Base-by-base conservation (phyloP, 2,888 invertebrate genomes). In the Drosophila seclusa region DNA sequence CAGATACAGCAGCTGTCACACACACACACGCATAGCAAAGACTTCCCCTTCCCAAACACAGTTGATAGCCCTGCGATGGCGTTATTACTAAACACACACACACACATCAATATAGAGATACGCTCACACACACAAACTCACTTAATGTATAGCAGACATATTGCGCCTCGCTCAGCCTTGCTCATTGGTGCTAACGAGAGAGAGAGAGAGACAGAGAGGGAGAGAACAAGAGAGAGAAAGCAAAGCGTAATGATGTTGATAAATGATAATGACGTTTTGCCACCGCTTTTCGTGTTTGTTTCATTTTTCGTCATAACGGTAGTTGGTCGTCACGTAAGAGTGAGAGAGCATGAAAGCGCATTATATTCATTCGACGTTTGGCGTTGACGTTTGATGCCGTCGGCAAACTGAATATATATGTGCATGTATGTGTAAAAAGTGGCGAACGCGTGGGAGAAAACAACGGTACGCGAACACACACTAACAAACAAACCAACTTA, bases 291-390 rank as follows among this genome's bases (percentile, higher is more conserved):
- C 63, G 60, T 40, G 11, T 70, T 48, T 67, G 66, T 64, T 62
- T 73, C 64, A 62, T 69, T 80, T 73, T 50, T 63, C 60, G 54
- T 63, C 68, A 80, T 68, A 77, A 73, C 86, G 71, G 76, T 80
- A 89, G 85, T 86, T 83, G 78, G 40, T 42, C 32, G 67, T 62
- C 57, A 65, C 53, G 79, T 68, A 75, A 85, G 73, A 77, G 82
- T 76, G 77, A 88, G 83, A 90, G 69, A 85, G 87, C 88, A 83
- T 78, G 83, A 81, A 60, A 69, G 77, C 82, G 79, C 76, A 68
- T 73, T 68, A 67, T 40, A 57, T 70, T 58, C 57, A 69, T 70
- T 72, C 67, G 71, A 78, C 69, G 24, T 24, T 60, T 48, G 70
- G 34, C 55, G 64, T 59, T 73, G 62, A 68, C 31, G 62, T n/a